A percentile compares a stretch with the other conserved stretches of the same genome.
phyloP scores from a whole-genome alignment of 2,888 invertebrate species.

The Hyppa rectilinea region DNA sequence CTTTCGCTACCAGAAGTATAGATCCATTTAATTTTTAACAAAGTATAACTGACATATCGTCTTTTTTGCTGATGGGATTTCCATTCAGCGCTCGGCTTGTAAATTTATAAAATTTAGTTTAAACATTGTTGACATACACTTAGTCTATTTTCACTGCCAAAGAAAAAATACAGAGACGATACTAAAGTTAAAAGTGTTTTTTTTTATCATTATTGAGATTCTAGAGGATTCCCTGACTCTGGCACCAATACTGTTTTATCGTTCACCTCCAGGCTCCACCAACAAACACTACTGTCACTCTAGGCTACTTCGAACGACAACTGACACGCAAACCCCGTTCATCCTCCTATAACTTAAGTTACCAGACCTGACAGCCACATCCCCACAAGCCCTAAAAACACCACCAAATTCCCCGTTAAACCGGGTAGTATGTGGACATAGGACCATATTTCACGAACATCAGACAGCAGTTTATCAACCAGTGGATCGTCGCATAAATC shows the following conservation, averaged over 20 bases:
- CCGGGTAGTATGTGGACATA: slow-evolving; percentile 30
- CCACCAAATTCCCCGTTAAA: slow-evolving; percentile 53
- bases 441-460: slow-evolving; percentile 64
- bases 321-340: slow-evolving; percentile 24
- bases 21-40: not conserved
- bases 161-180: not conserved
- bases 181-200: not conserved
- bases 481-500: slow-evolving; percentile 68
- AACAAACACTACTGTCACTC: not conserved
- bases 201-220: not conserved
- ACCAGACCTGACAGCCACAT: slow-evolving; percentile 46
- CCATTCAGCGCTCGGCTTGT: too few species aligned
- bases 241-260: not conserved
- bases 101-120: too few species aligned
- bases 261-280: not conserved
- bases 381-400: slow-evolving; percentile 55
- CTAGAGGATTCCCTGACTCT: not conserved
- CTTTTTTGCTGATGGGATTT: too few species aligned
- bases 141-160: not conserved
- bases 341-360: slow-evolving; percentile 50
- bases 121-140: not conserved
- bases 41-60: too few species aligned
- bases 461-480: slow-evolving; percentile 69
- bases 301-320: slow-evolving; percentile 1
- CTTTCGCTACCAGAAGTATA: not conserved